phyloP scores from a whole-genome alignment of 1,140 invertebrate genomes.

The Linepithema humile region DNA sequence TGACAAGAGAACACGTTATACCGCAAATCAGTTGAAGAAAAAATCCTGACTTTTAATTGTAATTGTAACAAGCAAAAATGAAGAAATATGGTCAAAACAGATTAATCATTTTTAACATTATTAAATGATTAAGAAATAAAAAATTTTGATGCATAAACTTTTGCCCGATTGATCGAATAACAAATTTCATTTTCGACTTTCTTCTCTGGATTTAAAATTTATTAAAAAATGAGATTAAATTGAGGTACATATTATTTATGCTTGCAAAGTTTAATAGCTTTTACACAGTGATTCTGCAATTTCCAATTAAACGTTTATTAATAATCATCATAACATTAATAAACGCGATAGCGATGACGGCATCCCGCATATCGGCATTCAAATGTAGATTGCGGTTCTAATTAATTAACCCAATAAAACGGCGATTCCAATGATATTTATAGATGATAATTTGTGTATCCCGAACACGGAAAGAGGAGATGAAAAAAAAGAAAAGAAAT shows the following conservation, averaged over 20 bases:
- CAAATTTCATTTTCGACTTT: background rate
- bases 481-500: background rate
- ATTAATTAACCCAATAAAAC: conserved; percentile 20
- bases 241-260: background rate
- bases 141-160: background rate
- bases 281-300: conserved; percentile 4
- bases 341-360: background rate
- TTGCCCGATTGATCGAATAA: background rate
- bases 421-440: background rate
- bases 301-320: conserved; percentile 24
- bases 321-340: background rate
- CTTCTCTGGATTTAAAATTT: background rate
- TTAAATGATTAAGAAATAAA: background rate
- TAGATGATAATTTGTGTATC: background rate
- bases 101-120: too few relatives aligned
- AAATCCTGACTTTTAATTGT: background rate
- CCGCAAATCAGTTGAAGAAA: conserved; percentile 16
- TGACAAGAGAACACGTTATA: conserved; percentile 33
- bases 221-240: conserved; percentile 6
- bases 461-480: too few relatives aligned
- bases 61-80: background rate
- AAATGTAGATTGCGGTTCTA: background rate
- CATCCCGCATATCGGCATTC: conserved; percentile 8
- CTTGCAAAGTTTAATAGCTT: conserved; percentile 30
- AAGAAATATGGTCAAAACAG: background rate